Evolutionary conservation across 2,888 invertebrate genomes (phyloP).

Genomic region (Thymelicus lineola): DNA sequence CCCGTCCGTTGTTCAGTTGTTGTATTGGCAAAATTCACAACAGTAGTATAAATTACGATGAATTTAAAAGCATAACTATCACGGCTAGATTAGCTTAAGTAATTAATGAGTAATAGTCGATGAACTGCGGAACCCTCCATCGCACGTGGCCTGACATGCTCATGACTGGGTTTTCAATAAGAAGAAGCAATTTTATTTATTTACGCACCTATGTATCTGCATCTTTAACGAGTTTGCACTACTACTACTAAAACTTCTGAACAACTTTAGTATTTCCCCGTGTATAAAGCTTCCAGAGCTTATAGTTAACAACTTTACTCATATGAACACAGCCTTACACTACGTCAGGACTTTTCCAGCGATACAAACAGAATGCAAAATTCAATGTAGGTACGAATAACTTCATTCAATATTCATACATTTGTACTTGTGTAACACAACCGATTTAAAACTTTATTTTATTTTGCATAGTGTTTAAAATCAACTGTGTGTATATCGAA

Average conservation of each 20-base stretch:
- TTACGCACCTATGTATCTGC: too few relatives aligned
- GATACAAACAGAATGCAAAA: slow-evolving; percentile 49
- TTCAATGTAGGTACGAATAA: slow-evolving; percentile 46
- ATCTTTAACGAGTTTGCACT: background rate
- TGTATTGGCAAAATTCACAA: too few relatives aligned
- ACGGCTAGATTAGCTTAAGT: too few relatives aligned
- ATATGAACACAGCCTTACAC: slow-evolving; percentile 34
- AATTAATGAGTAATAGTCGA: too few relatives aligned
- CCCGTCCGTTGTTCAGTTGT: too few relatives aligned
- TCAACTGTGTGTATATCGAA: slow-evolving; percentile 25
- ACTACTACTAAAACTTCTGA: background rate
- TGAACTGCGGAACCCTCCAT: too few relatives aligned
- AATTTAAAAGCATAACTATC: too few relatives aligned
- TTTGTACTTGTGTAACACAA: slow-evolving; percentile 32
- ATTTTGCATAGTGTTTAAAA: slow-evolving; percentile 34
- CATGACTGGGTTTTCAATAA: too few relatives aligned
- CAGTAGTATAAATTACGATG: too few relatives aligned
- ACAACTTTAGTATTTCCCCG: background rate
- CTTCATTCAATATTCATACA: slow-evolving; percentile 50
- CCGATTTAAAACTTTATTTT: slow-evolving; percentile 30
- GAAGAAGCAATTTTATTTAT: too few relatives aligned
- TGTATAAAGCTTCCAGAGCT: background rate
- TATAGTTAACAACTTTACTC: slow-evolving; percentile 22
- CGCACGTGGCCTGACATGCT: too few relatives aligned
- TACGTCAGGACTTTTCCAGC: slow-evolving; percentile 43